A percentile compares a stretch with the other conserved stretches of the same genome.
Evolutionary conservation across 2,113 vertebrate species (phyloP).

Genomic region (Pelvicachromis taeniatus): DNA sequence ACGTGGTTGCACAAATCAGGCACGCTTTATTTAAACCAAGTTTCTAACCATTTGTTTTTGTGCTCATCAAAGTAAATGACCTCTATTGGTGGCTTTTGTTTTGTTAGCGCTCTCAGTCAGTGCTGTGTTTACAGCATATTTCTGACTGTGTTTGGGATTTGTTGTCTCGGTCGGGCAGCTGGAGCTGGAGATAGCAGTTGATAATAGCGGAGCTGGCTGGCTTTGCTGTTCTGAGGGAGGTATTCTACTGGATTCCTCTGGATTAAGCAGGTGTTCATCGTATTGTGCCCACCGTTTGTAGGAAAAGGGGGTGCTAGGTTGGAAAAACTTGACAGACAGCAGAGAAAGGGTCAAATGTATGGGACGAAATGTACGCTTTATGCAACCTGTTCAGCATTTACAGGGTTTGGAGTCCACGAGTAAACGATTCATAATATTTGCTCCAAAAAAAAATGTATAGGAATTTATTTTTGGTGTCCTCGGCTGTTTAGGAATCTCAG

Average conservation of each 20-base stretch:
- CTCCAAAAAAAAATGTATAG: not conserved
- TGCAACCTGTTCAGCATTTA: not conserved
- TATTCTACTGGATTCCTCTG: not conserved
- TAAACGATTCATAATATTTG: not conserved
- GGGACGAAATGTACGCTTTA: not conserved
- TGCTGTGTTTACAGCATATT: not conserved
- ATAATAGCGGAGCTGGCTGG: constrained; percentile 20
- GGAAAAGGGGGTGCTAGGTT: not conserved
- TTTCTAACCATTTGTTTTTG: not conserved
- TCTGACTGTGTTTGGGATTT: constrained; percentile 11
- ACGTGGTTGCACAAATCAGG: not conserved
- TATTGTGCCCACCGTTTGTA: not conserved
- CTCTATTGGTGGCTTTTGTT: not conserved
- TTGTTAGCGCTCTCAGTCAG: not conserved
- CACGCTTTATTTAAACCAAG: not conserved
- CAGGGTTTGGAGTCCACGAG: not conserved
- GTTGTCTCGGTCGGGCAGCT: not conserved
- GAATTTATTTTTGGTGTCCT: not conserved
- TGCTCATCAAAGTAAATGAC: not conserved
- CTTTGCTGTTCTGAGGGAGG: constrained; percentile 4
- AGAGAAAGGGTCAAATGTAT: not conserved
- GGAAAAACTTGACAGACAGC: not conserved
- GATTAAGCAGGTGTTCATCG: not conserved
- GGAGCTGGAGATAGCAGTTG: constrained; percentile 9
- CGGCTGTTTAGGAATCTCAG: not conserved